phyloP scores from a whole-genome alignment of 2,888 invertebrate genomes.

The Amorpha juglandis region DNA sequence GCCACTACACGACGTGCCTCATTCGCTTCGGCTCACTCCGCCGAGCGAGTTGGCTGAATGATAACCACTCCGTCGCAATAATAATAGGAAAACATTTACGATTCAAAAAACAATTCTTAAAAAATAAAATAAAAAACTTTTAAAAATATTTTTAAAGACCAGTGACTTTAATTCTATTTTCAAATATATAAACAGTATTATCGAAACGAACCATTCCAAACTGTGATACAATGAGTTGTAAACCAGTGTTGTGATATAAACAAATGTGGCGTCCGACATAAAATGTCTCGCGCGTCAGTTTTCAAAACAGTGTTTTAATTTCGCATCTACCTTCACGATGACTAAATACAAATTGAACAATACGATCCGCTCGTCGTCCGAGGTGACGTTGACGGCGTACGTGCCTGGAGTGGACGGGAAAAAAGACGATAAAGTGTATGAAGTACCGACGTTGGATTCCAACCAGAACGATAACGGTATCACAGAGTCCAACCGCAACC shows the following conservation, averaged over 20 bases:
- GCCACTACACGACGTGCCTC: slow-evolving; percentile 30
- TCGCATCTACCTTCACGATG: slow-evolving; percentile 56
- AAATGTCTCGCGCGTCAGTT: slow-evolving; percentile 70
- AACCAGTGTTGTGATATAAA: slow-evolving; percentile 49
- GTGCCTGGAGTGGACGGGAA: slow-evolving; percentile 61
- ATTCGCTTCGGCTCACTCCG: slow-evolving; percentile 35
- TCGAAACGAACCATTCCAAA: slow-evolving; percentile 16
- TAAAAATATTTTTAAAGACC: background rate
- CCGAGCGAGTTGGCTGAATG: slow-evolving; percentile 28
- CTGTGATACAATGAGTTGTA: slow-evolving; percentile 47
- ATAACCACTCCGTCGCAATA: slow-evolving; percentile 14
- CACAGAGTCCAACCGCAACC: slow-evolving; percentile 61
- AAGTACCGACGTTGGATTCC: slow-evolving; percentile 56
- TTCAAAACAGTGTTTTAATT: slow-evolving; percentile 69
- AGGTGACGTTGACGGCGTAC: slow-evolving; percentile 78
- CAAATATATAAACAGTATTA: slow-evolving; percentile 35
- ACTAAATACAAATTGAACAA: slow-evolving; percentile 84
- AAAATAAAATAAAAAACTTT: background rate
- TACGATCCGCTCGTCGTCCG: slow-evolving; percentile 64
- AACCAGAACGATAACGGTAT: slow-evolving; percentile 64
- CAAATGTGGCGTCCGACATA: slow-evolving; percentile 47
- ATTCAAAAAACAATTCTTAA: slow-evolving; percentile 16
- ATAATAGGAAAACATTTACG: slow-evolving; percentile 23
- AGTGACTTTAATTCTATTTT: slow-evolving; percentile 24
- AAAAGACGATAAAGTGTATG: slow-evolving; percentile 53